Conservation (phyloP, 1,140 invertebrate genomes). For the Drosophila baimaii region DNA sequence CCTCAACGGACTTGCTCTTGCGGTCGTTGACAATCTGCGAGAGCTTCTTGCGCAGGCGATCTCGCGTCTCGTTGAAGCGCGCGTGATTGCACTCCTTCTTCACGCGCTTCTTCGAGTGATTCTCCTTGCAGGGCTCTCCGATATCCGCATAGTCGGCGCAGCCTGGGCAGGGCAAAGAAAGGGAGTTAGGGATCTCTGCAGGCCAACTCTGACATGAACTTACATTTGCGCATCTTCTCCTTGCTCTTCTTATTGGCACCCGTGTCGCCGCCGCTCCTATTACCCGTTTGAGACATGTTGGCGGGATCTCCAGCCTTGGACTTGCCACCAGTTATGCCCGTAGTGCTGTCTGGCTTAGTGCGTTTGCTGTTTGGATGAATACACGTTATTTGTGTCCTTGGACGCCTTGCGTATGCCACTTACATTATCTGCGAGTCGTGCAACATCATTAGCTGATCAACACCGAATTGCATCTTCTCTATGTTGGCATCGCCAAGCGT, state of each 20-base stretch:
- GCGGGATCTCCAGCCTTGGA: conserved; percentile 48
- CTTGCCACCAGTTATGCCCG: conserved; percentile 38
- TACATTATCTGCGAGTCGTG: conserved; percentile 77
- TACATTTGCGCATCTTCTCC: conserved; percentile 80
- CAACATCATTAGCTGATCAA: conserved; percentile 77
- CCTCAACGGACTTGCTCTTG: conserved; percentile 64
- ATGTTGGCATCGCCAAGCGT: conserved; percentile 76
- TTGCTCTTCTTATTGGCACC: conserved; percentile 73
- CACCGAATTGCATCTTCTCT: conserved; percentile 79
- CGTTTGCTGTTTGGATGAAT: conserved; percentile 51
- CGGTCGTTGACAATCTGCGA: conserved; percentile 82
- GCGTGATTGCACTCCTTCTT: conserved; percentile 83
- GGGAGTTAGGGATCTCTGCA: neutral
- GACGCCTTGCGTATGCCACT: conserved; percentile 1
- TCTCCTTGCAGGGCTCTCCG: conserved; percentile 79
- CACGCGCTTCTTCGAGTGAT: conserved; percentile 79
- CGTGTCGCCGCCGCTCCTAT: conserved; percentile 31
- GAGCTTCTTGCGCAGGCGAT: conserved; percentile 84
- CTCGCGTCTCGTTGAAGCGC: conserved; percentile 84
- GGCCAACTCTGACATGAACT: conserved; percentile 3
- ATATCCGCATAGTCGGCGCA: conserved; percentile 82
- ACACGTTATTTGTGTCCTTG: too few species aligned
- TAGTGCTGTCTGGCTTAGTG: conserved; percentile 71
- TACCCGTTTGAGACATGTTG: conserved; percentile 35
- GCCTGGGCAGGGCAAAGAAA: conserved; percentile 37